Base-by-base conservation (phyloP, 2,113 vertebrate species). In the Planiliza haematocheilus region DNA sequence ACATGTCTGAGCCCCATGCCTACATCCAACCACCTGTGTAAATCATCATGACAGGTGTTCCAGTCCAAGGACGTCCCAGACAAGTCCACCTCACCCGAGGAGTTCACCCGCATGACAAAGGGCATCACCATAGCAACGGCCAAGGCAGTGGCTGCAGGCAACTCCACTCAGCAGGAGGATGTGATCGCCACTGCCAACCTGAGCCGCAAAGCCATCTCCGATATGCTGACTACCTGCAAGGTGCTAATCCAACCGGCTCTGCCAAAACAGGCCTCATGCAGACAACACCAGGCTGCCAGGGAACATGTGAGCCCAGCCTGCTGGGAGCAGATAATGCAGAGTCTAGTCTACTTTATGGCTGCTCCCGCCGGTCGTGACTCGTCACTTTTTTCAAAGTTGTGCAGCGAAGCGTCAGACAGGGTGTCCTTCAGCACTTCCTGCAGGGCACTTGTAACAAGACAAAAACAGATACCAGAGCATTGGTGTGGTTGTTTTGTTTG, bases 51-150 rank as follows among this genome's bases (percentile, higher is more conserved):
- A 30, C 81, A 99, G 98, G 94, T 98, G 61, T 99, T 99, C 82
- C 97, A 97, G 89, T 96, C 96, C 7, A 97, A 94, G 41, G 96
- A 98, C 53, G 45, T 94, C 84, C 97, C 97, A 56, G 97, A 98
- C 56, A 97, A 95, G 94, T 93, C 90, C 45, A 95, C 96, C 53
- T 95, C 96, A 62, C 97, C 98, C 8, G 97, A 99, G 79, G 97
- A 98, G 87, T 98, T 98, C 16, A 98, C 97, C 71, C 96, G 97
- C 58, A 99, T 98, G 96, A 99, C 97, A 36, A 99, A 99, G 93
- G 97, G 98, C 77, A 99, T 99, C 95, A 99, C 98, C 84, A 93
- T 94, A 82, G 98, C 98, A 79, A 99, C 98, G 1, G 96, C 97
- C 91, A 99, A 99, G 92, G 97, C 98, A 0, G 98, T 99, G 73